Evolutionary conservation across 2,888 invertebrate species (phyloP).

Genomic region (Chouioia cunea): DNA sequence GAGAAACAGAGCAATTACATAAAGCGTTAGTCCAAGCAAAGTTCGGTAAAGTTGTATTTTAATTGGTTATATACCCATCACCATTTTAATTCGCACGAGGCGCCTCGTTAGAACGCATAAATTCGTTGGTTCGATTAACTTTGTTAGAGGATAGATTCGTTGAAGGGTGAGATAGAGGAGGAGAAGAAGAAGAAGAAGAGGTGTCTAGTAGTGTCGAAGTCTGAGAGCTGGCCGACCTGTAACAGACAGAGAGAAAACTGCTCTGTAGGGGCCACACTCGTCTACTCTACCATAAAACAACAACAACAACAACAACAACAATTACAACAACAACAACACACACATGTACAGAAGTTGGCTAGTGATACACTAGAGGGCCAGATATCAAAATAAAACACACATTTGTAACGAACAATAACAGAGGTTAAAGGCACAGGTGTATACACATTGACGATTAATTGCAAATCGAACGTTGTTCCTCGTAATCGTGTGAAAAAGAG

Average conservation of each 20-base stretch:
- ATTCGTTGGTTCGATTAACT: slow-evolving; percentile 5
- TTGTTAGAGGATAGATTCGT: slow-evolving; percentile 14
- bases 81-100: slow-evolving; percentile 35
- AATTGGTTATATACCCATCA: slow-evolving; percentile 32
- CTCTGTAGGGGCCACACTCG: slow-evolving; percentile 58
- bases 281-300: slow-evolving; percentile 48
- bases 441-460: too few species aligned
- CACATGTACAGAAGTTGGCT: too few species aligned
- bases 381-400: too few species aligned
- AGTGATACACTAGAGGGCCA: too few species aligned
- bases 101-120: slow-evolving; percentile 32
- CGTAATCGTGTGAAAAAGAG: too few species aligned
- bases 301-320: background rate
- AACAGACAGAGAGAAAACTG: slow-evolving; percentile 65
- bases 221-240: slow-evolving; percentile 70
- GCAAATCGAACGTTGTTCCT: background rate
- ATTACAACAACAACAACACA: slow-evolving; percentile 1
- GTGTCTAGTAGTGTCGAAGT: slow-evolving; percentile 70
- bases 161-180: slow-evolving; percentile 44
- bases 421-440: too few species aligned
- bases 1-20: too few species aligned
- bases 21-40: slow-evolving; percentile 17
- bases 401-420: too few species aligned
- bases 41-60: slow-evolving; percentile 3
- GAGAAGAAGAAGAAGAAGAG: slow-evolving; percentile 59